Evolutionary conservation across 2,888 invertebrate species (phyloP).

Genomic region (Drosophila melanosoma): DNA sequence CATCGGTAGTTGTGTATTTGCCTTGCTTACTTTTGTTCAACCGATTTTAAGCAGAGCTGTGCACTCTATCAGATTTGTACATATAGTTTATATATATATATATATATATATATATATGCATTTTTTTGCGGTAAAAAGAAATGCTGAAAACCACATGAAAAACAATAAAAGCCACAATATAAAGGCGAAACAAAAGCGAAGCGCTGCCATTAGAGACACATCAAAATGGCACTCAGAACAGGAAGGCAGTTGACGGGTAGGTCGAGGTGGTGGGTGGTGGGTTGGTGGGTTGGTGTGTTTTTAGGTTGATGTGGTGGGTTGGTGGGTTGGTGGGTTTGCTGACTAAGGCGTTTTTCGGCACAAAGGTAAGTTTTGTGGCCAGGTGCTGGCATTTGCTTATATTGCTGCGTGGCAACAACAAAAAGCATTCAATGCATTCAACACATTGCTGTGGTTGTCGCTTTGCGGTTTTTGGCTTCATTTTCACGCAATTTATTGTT

Average conservation of each 20-base stretch:
- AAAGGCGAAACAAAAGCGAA: constrained; percentile 73
- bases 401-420: constrained; percentile 14
- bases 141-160: constrained; percentile 56
- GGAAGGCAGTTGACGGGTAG: background rate
- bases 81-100: constrained; percentile 6
- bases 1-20: constrained; percentile 39
- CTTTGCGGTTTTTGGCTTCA: constrained; percentile 56
- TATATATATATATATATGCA: constrained; percentile 9
- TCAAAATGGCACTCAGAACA: constrained; percentile 74
- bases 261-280: background rate
- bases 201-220: constrained; percentile 74
- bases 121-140: constrained; percentile 13
- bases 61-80: constrained; percentile 10
- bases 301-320: background rate
- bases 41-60: constrained; percentile 33
- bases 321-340: background rate
- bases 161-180: constrained; percentile 63
- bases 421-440: constrained; percentile 65
- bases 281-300: background rate
- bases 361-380: constrained; percentile 4
- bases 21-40: constrained; percentile 23
- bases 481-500: constrained; percentile 67
- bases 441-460: constrained; percentile 42
- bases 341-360: background rate
- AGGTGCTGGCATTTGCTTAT: constrained; percentile 8